A percentile compares a stretch with the other conserved stretches of the same genome.
These are phyloP conservation scores for Trachemys scripta DNA, from an alignment of 2,113 vertebrate species.

Conservation along the genomic window DNA sequence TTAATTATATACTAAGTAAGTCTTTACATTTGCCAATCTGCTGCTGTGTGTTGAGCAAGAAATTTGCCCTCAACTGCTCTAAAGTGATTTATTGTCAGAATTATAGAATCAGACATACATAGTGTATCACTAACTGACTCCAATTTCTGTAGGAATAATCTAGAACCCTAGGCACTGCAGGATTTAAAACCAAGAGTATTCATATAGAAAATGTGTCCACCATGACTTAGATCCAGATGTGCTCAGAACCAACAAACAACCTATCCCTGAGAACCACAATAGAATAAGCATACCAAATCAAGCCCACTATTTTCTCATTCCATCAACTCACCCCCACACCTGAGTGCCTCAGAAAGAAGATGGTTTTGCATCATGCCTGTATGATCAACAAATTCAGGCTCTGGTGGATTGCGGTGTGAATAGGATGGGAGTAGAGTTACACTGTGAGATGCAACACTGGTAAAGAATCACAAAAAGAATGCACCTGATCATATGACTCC, in stretches of 20 bases:
- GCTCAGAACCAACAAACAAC: constrained; percentile 32
- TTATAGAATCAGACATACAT: not conserved
- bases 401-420: not conserved
- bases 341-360: not conserved
- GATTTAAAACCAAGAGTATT: not conserved
- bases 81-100: rapidly evolving
- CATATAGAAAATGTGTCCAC: not conserved
- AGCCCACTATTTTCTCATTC: not conserved
- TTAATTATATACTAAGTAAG: not conserved
- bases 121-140: not conserved
- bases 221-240: constrained; percentile 5
- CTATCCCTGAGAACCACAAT: not conserved
- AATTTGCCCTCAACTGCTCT: not conserved
- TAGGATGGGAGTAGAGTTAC: not conserved
- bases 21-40: not conserved
- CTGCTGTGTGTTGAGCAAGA: not conserved
- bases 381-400: not conserved
- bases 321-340: not conserved
- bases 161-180: not conserved
- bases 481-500: not conserved
- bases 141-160: not conserved
- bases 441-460: not conserved
- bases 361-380: not conserved
- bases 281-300: not conserved
- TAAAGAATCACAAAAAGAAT: not conserved